These are phyloP conservation scores for Podarcis muralis DNA, from an alignment of 2,113 vertebrate genomes.

Conservation along the genomic window DNA sequence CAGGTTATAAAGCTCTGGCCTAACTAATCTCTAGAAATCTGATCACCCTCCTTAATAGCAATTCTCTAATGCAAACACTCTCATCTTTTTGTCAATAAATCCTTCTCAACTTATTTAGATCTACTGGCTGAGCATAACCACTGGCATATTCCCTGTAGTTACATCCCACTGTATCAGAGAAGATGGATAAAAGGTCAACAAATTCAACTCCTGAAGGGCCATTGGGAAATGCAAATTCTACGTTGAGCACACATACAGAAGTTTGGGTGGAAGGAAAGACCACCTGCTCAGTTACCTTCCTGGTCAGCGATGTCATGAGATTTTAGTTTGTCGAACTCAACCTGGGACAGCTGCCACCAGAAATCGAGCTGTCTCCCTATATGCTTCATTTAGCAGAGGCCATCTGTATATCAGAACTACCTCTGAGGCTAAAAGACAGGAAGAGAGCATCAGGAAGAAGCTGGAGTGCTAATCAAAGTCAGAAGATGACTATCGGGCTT, in stretches of 20 bases:
- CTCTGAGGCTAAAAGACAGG: neutral
- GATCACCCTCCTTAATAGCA: neutral
- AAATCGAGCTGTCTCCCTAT: conserved; percentile 21
- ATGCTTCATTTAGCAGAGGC: conserved; percentile 5
- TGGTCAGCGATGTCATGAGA: neutral
- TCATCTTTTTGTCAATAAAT: conserved; percentile 15
- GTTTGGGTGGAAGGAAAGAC: conserved; percentile 3
- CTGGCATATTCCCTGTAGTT: neutral
- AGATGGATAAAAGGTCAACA: neutral
- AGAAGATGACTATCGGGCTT: fast-evolving
- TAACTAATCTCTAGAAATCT: neutral
- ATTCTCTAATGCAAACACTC: neutral
- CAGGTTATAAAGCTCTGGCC: neutral
- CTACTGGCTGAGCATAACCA: neutral
- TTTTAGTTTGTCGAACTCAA: neutral
- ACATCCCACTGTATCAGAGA: fast-evolving
- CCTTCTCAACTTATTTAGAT: neutral
- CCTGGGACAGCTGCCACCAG: fast-evolving
- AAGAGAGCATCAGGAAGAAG: conserved; percentile 12
- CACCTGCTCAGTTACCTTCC: conserved; percentile 33
- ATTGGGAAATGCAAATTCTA: neutral
- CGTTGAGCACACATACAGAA: neutral
- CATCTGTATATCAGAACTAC: conserved; percentile 19
- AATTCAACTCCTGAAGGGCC: neutral
- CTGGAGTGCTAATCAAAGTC: conserved; percentile 11